Evolutionary conservation across 2,888 invertebrate species (phyloP), one percentile per base, ranked within the genome.

Genomic region (Agonopterix subpropinquella): DNA sequence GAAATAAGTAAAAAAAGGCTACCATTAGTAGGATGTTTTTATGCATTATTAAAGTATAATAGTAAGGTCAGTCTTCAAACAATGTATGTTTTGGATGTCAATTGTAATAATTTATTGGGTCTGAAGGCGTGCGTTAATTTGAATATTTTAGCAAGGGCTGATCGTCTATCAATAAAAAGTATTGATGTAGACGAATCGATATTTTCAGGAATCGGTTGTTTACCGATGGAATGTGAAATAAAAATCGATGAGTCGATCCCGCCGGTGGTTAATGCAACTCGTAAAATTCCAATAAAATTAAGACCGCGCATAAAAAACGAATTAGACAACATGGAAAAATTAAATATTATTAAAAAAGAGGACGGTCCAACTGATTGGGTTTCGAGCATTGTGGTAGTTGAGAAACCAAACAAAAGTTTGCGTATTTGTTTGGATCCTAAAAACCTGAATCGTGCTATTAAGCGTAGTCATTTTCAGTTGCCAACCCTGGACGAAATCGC

Each of bases 341-440:
- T 49, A 10, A 46, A 41, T 10, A 41, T 53, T 8, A 51, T 51
- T 13, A 42, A 37, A 18, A 44, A 46, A 8, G 51, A 43, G 44
- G 49, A 53, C 4, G 11, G 8, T 1, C 48, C 51, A 28, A 53
- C 53, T 10, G 54, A 54, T n/a, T 54, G 54, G 52, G 51, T 52
- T 5, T 48, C 51, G 10, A 43, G 35, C 10, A 41, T 52, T 35
- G 55, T 53, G 1, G 9, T 53, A 8, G 53, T 52, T 0, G 51
- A 46, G n/a, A 37, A 44, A 13, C 45, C 53, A 7, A 41, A 55
- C 8, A 46, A 47, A 5, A 50, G 36, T n/a, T 36, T 55, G 2
- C 39, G 56, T 8, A 11, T 54, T 3, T 52, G 51, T 45, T 44
- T 56, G 1, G 53, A 56, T 43, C 53, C 52, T 5, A 41, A 13